phyloP scores from a whole-genome alignment of 2,797 vertebrate species.

The Squalus acanthias region DNA sequence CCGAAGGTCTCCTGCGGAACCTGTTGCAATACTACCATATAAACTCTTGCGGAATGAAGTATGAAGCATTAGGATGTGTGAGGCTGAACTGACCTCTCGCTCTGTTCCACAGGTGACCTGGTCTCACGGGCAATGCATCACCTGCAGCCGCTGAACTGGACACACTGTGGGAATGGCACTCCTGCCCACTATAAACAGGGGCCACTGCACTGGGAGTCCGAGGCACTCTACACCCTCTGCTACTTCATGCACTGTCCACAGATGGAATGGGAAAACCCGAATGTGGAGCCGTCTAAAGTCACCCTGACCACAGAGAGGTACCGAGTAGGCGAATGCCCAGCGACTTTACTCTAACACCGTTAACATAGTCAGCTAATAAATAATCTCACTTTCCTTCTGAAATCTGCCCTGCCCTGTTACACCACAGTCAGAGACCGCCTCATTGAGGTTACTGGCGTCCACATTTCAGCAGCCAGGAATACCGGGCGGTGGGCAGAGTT shows the following conservation, averaged over 20 bases:
- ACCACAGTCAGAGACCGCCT: not conserved
- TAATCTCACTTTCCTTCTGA: not conserved
- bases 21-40: not conserved
- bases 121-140: slow-evolving; percentile 92
- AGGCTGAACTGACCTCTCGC: slow-evolving; percentile 40
- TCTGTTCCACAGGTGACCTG: slow-evolving; percentile 72
- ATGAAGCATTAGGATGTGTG: not conserved
- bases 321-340: not conserved
- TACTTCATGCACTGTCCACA: slow-evolving; percentile 98
- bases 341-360: not conserved
- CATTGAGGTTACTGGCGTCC: not conserved
- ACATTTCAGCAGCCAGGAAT: not conserved
- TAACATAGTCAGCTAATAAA: not conserved
- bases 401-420: not conserved
- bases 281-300: slow-evolving; percentile 87
- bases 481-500: not conserved
- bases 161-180: slow-evolving; percentile 80
- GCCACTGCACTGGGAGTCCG: slow-evolving; percentile 84
- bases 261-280: slow-evolving; percentile 96
- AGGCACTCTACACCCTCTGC: slow-evolving; percentile 91
- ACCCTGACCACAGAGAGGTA: slow-evolving; percentile 89
- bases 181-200: slow-evolving; percentile 81
- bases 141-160: slow-evolving; percentile 82
- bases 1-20: not conserved
- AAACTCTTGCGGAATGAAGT: not conserved